phyloP scores from a whole-genome alignment of 1,140 invertebrate species.

The Apocrypta bakeri region DNA sequence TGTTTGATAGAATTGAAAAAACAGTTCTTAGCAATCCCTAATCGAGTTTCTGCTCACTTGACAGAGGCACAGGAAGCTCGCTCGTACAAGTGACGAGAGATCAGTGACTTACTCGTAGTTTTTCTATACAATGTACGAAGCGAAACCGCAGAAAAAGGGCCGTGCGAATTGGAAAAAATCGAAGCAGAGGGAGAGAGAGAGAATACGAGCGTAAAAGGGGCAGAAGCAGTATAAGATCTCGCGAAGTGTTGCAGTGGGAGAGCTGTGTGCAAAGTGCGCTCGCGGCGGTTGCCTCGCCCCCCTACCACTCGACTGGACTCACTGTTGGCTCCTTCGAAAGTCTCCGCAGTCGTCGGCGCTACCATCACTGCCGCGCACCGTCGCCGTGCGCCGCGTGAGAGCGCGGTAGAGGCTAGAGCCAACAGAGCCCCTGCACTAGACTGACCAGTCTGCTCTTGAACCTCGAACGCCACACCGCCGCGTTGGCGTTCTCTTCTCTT shows the following conservation, averaged over 20 bases:
- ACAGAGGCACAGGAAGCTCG: too few species aligned
- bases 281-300: background rate
- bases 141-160: background rate
- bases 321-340: background rate
- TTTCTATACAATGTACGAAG: too few species aligned
- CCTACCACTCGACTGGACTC: background rate
- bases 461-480: slow-evolving; percentile 3
- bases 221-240: background rate
- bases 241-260: too few species aligned
- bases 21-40: too few species aligned
- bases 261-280: background rate
- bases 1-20: too few species aligned
- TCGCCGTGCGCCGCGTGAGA: background rate
- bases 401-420: background rate
- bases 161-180: background rate
- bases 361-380: slow-evolving; percentile 19
- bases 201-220: slow-evolving; percentile 21
- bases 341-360: slow-evolving; percentile 9
- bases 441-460: slow-evolving; percentile 51
- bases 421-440: slow-evolving; percentile 31
- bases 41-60: too few species aligned
- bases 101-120: too few species aligned
- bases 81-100: too few species aligned
- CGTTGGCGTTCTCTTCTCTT: slow-evolving; percentile 2
- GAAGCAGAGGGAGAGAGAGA: too few species aligned